These are phyloP conservation scores for Criorhina ranunculi DNA, from an alignment of 2,888 invertebrate genomes.

Conservation along the genomic window DNA sequence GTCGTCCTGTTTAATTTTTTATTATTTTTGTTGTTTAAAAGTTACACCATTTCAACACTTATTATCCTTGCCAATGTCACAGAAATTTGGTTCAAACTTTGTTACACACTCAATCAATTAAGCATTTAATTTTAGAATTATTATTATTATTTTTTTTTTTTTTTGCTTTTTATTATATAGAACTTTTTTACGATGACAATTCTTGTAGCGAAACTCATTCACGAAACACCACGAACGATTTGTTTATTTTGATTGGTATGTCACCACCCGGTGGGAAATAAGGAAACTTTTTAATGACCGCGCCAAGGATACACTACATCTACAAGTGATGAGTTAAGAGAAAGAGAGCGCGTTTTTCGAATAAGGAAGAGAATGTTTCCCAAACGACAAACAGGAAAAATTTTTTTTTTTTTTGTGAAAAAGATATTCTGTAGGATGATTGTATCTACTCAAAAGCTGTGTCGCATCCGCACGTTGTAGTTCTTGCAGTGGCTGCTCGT, in stretches of 20 bases:
- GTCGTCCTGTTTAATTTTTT: constrained; percentile 9
- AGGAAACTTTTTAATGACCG: constrained; percentile 55
- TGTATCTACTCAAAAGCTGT: constrained; percentile 62
- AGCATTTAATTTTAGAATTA: neutral
- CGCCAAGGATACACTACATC: constrained; percentile 64
- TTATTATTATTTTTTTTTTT: too few species aligned
- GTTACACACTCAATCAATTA: constrained; percentile 1
- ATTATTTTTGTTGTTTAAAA: constrained; percentile 25
- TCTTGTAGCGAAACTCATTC: constrained; percentile 34
- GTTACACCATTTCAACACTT: constrained; percentile 60
- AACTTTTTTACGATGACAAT: neutral
- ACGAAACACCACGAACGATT: constrained; percentile 53
- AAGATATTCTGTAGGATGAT: constrained; percentile 42
- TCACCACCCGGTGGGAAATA: constrained; percentile 53
- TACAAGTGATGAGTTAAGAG: constrained; percentile 62
- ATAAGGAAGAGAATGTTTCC: constrained; percentile 72
- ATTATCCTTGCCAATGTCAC: constrained; percentile 56
- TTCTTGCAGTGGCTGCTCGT: constrained; percentile 67
- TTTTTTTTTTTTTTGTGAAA: constrained; percentile 26
- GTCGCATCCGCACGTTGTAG: constrained; percentile 59
- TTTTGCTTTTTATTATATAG: too few species aligned
- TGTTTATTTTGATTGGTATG: constrained; percentile 68
- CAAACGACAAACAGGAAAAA: constrained; percentile 41
- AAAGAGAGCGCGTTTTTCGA: constrained; percentile 55
- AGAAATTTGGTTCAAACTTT: constrained; percentile 3